Conservation (phyloP, 2,797 vertebrate genomes). For the Alauda arvensis region DNA sequence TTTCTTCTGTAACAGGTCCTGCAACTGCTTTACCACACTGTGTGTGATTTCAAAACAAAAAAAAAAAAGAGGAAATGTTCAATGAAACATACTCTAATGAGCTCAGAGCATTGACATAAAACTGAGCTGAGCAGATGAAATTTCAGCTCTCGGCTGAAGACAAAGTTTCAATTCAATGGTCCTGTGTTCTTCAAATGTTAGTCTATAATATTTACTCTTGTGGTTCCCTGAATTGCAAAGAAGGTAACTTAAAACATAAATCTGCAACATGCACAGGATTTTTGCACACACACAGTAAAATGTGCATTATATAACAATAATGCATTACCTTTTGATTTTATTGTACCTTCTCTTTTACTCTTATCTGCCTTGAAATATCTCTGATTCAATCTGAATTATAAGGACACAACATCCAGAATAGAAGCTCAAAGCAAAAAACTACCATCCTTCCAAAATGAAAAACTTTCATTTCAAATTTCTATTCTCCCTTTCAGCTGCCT, state of each 20-base stretch:
- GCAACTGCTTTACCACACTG: neutral
- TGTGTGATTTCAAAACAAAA: neutral
- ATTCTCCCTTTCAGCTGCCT: neutral
- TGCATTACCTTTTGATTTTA: neutral
- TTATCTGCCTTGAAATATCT: neutral
- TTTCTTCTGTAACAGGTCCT: neutral
- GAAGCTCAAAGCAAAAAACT: neutral
- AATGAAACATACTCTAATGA: neutral
- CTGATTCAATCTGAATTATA: neutral
- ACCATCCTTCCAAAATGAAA: neutral
- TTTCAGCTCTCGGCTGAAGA: neutral
- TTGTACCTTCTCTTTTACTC: neutral
- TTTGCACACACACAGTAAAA: neutral
- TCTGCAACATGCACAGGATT: neutral
- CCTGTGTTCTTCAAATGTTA: neutral
- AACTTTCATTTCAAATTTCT: neutral
- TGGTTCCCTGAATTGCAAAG: neutral
- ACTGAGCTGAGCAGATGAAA: neutral
- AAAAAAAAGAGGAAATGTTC: neutral
- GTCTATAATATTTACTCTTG: neutral
- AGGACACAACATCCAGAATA: neutral
- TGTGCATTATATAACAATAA: fast-evolving
- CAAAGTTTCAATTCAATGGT: neutral
- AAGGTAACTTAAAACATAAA: neutral
- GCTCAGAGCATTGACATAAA: neutral